Percentiles rank a stretch among this genome's conserved stretches.
These are phyloP conservation scores for Aphrocallistes beatrix DNA, from an alignment of 37 sponge, comb jelly and placozoan species.

Conservation along the genomic window DNA sequence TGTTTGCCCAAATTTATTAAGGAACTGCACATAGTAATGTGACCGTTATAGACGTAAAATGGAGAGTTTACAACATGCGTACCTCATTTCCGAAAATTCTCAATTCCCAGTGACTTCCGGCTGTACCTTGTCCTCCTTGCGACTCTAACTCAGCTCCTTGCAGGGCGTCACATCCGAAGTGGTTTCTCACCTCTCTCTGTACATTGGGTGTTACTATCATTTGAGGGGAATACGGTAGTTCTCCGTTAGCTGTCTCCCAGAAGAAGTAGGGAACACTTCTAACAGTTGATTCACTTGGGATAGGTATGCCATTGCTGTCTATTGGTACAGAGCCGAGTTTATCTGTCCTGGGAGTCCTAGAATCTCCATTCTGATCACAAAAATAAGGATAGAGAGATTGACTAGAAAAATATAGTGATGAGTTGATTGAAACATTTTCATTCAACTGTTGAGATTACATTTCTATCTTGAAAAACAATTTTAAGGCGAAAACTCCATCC, in stretches of 20 bases:
- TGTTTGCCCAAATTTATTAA: no score
- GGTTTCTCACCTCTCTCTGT: slow-evolving; percentile 34
- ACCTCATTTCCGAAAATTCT: slow-evolving; percentile 50
- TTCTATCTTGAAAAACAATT: no score
- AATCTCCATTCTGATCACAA: slow-evolving; percentile 39
- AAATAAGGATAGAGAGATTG: slow-evolving; percentile 53
- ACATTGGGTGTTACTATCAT: neutral
- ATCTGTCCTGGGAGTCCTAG: slow-evolving; percentile 45
- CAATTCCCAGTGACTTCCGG: slow-evolving; percentile 60
- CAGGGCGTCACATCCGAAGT: slow-evolving; percentile 47
- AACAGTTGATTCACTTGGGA: neutral
- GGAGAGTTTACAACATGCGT: no score
- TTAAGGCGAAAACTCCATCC: no score
- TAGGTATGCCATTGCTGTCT: neutral
- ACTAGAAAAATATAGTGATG: no score
- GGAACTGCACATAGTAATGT: no score
- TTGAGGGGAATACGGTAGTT: neutral
- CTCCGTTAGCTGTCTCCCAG: no score
- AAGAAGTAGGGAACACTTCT: neutral
- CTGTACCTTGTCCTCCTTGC: slow-evolving; percentile 56
- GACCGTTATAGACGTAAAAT: no score
- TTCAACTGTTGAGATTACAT: no score
- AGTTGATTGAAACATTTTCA: no score
- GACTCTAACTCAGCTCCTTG: slow-evolving; percentile 60
- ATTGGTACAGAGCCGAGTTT: neutral